Base-by-base conservation (phyloP, 2,888 invertebrate species). In the Tyria jacobaeae region DNA sequence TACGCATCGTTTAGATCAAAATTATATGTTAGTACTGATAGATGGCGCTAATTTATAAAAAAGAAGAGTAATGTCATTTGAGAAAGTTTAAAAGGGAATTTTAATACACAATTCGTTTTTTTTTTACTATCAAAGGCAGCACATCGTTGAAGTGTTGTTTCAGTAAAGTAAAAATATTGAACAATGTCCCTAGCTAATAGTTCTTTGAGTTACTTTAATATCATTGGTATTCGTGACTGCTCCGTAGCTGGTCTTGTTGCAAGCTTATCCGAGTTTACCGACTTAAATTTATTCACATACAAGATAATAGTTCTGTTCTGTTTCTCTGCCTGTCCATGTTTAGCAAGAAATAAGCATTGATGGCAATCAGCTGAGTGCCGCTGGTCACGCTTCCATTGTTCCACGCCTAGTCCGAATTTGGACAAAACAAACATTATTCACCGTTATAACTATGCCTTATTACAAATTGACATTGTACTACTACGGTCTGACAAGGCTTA, bases 351-450 rank as follows among this genome's bases (percentile, higher is more conserved):
- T 72, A 62, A 71, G 73, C 71, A 75, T 72, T 79, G 89, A 91
- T 91, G 86, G 81, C 85, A 85, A 89, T 90, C 90, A 83, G 80
- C 78, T 77, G 79, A 73, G 77, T 75, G 76, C 75, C 68, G 71
- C 77, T 77, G 84, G 89, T 90, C 90, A 91, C 90, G 91, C 85
- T 86, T 85, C 87, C 84, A 91, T 91, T 91, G 91, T 91, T 87
- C 81, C 67, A 76, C 68, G 80, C 75, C 80, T 77, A 76, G 76
- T 84, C 44, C 87, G 73, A 89, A 89, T 87, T 88, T 88, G 87
- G 83, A 73, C 80, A 82, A 75, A 82, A 78, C 84, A 82, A 82
- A 88, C 83, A 85, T 85, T 66, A 73, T 76, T 68, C 67, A 73
- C 76, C 78, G 75, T 69, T 79, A 72, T 73, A 69, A 71, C 68